phyloP scores from a whole-genome alignment of 2,797 vertebrate genomes.

The Chromobotia macracanthus region DNA sequence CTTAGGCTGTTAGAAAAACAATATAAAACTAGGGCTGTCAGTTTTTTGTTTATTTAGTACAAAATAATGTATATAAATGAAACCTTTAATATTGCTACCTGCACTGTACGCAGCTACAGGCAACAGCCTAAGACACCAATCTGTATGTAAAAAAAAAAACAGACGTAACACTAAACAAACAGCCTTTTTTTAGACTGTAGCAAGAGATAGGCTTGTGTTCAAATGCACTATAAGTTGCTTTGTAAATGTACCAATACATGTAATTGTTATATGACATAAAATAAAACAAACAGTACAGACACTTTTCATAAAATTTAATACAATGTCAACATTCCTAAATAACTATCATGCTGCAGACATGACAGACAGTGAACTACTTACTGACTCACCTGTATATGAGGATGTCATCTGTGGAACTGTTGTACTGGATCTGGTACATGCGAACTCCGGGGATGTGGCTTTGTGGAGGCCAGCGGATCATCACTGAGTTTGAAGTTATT shows the following conservation, averaged over 20 bases:
- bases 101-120: too few relatives aligned
- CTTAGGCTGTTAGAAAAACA: neutral
- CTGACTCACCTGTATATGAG: constrained; percentile 88
- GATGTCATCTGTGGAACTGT: constrained; percentile 89
- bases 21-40: neutral
- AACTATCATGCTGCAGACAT: neutral
- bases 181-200: too few relatives aligned
- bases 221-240: too few relatives aligned
- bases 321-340: neutral
- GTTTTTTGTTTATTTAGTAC: too few relatives aligned
- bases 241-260: too few relatives aligned
- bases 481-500: constrained; percentile 83
- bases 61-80: too few relatives aligned
- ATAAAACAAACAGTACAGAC: neutral
- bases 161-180: too few relatives aligned
- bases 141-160: too few relatives aligned
- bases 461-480: constrained; percentile 88
- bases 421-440: constrained; percentile 97
- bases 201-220: too few relatives aligned
- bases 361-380: neutral
- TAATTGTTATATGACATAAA: neutral
- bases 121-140: too few relatives aligned
- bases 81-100: too few relatives aligned
- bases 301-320: too few relatives aligned
- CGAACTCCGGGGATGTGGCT: constrained; percentile 85